Evolutionary conservation across 2,113 vertebrate genomes (phyloP).

Genomic region (Illadopsis cleaveri): DNA sequence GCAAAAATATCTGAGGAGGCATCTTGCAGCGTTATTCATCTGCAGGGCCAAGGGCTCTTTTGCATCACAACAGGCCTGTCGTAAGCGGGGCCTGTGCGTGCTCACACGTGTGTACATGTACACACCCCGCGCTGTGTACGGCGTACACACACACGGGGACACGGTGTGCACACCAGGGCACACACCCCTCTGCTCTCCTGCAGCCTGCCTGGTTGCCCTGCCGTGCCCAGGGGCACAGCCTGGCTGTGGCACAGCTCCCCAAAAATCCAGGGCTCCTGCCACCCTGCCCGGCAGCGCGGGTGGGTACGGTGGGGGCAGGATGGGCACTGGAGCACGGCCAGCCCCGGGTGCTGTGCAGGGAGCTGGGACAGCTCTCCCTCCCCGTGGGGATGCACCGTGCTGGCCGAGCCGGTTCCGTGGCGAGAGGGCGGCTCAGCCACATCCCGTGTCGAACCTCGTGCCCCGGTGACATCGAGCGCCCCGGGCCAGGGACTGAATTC

Average conservation of each 20-base stretch:
- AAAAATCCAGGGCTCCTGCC: accelerated
- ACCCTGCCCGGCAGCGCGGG: not conserved
- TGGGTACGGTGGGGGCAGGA: accelerated
- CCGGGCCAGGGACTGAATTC: not conserved
- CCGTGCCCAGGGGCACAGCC: accelerated
- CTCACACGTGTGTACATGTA: not conserved
- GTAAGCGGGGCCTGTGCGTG: not conserved
- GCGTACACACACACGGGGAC: not conserved
- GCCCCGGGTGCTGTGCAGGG: not conserved
- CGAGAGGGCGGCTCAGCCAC: not conserved
- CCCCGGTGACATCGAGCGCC: not conserved
- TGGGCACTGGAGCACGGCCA: not conserved
- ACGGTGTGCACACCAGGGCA: accelerated
- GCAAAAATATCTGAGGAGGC: constrained; percentile 75
- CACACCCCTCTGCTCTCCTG: not conserved
- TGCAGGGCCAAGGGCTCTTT: constrained; percentile 63
- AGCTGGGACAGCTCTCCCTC: not conserved
- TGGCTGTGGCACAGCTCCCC: not conserved
- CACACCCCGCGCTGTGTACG: not conserved
- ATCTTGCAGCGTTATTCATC: constrained; percentile 73
- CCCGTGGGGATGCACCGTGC: not conserved
- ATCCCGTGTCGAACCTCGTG: not conserved
- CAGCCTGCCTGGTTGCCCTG: not conserved
- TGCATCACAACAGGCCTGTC: constrained; percentile 25
- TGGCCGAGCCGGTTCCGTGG: not conserved